Base-by-base conservation (phyloP, 1,140 invertebrate genomes). In the Drosophila albomicans region DNA sequence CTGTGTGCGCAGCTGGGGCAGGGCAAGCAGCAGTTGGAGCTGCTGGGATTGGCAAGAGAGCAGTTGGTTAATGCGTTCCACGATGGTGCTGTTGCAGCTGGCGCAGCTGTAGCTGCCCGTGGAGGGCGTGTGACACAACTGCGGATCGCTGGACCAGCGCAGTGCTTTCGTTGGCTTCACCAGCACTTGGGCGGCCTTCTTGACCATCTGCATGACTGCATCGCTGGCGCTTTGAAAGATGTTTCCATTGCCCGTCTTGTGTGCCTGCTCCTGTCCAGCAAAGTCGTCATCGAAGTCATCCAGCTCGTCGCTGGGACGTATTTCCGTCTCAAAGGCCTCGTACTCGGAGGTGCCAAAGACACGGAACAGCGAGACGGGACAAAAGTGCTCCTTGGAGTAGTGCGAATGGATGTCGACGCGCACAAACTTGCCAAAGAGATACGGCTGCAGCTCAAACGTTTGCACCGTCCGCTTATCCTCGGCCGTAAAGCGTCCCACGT, bases 371-470 rank as follows among this genome's bases (percentile, higher is more conserved):
- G 97, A 99, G 51, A 99, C 94, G 0, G 99, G 99, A 93, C 99
- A 99, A 91, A 98, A 99, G 92, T 99, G 99, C 93, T 99, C 98
- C 3, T 96, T 96, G 8, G 98, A 98, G 91, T 99, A 98, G 93
- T 99, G 97, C 13, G 97, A 97, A 61, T 97, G 94, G 75, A 99
- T 94, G 86, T 99, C 98, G 0, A 99, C 94, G 82, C 96, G 96
- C 25, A 99, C 96, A 92, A 97, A 99, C 93, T 99, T 99, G 13
- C 97, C 97, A 94, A 99, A 99, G 1, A 97, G 93, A 91, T 96
- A 95, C 10, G 95, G 96, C 86, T 95, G 94, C 16, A 96, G 94
- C 75, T 95, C 94, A 91, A 99, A 99, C 73, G 95, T 96, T 92
- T 99, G 99, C 28, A 99, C 94, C 30, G 96, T 95, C 69, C 98